Conservation (phyloP, 2,888 invertebrate genomes). For the Glaucopsyche alexis region DNA sequence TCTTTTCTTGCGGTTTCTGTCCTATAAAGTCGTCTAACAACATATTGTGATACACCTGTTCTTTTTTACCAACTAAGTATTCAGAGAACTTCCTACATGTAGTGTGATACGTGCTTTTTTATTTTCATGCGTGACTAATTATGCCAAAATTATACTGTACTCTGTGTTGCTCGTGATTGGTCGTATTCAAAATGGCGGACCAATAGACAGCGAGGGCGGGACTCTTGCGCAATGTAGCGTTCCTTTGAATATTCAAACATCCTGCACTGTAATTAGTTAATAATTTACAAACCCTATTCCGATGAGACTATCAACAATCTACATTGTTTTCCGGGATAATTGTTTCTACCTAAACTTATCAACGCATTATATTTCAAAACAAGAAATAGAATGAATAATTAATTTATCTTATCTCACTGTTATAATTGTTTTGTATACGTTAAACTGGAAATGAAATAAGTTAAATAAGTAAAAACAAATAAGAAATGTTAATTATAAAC, state of each 20-base stretch:
- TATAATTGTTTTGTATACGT: neutral
- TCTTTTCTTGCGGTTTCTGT: slow-evolving; percentile 13
- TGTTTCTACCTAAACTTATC: slow-evolving; percentile 27
- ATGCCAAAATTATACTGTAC: slow-evolving; percentile 73
- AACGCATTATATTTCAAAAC: slow-evolving; percentile 20
- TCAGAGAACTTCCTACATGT: slow-evolving; percentile 26
- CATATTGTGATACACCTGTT: slow-evolving; percentile 24
- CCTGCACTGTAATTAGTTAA: slow-evolving; percentile 25
- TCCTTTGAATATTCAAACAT: slow-evolving; percentile 62
- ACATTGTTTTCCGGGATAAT: slow-evolving; percentile 26
- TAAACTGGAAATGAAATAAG: neutral
- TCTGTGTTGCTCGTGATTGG: slow-evolving; percentile 61
- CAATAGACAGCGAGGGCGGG: slow-evolving; percentile 70
- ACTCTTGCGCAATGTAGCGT: slow-evolving; percentile 68
- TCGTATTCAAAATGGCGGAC: slow-evolving; percentile 59
- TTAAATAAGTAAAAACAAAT: neutral
- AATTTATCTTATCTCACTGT: slow-evolving; percentile 1
- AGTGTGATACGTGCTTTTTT: slow-evolving; percentile 38
- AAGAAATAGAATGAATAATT: slow-evolving; percentile 24
- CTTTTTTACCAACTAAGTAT: slow-evolving; percentile 17
- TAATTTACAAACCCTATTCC: slow-evolving; percentile 20
- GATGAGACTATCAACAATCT: slow-evolving; percentile 27
- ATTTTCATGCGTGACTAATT: slow-evolving; percentile 73
- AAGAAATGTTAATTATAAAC: neutral
- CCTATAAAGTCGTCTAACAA: slow-evolving; percentile 4